phyloP scores from a whole-genome alignment of 2,888 invertebrate genomes.

The Polymixis flavicincta region DNA sequence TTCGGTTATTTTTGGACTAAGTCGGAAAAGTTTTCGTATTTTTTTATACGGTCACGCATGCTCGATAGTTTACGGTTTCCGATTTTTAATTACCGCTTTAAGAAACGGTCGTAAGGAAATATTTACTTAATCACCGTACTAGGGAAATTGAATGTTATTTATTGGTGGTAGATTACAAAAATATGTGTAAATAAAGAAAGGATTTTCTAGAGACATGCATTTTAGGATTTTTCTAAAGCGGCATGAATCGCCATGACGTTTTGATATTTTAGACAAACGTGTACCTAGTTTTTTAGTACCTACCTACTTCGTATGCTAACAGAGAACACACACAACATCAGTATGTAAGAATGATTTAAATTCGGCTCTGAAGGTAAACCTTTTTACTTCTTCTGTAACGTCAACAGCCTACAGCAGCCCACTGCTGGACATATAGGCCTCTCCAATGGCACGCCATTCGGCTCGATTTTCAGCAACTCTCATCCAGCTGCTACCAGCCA shows the following conservation, averaged over 20 bases:
- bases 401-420: too few species aligned
- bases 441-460: too few species aligned
- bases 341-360: not conserved
- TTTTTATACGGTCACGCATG: slow-evolving; percentile 31
- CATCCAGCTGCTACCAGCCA: too few species aligned
- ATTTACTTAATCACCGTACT: slow-evolving; percentile 9
- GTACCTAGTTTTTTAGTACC: too few species aligned
- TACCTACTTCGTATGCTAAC: not conserved
- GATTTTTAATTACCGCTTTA: slow-evolving; percentile 25
- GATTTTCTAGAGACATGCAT: not conserved
- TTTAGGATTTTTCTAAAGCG: not conserved
- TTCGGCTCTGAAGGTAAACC: not conserved
- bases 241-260: not conserved
- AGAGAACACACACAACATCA: not conserved
- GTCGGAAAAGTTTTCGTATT: not conserved
- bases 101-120: slow-evolving; percentile 23
- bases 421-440: too few species aligned
- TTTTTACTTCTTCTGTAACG: not conserved
- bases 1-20: slow-evolving; percentile 25
- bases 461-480: too few species aligned
- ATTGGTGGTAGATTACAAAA: not conserved
- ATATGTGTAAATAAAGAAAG: not conserved
- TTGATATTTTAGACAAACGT: too few species aligned
- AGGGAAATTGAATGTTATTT: not conserved
- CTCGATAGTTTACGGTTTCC: slow-evolving; percentile 9